phyloP scores from a whole-genome alignment of 2,888 invertebrate species.

The Eledone cirrhosa region DNA sequence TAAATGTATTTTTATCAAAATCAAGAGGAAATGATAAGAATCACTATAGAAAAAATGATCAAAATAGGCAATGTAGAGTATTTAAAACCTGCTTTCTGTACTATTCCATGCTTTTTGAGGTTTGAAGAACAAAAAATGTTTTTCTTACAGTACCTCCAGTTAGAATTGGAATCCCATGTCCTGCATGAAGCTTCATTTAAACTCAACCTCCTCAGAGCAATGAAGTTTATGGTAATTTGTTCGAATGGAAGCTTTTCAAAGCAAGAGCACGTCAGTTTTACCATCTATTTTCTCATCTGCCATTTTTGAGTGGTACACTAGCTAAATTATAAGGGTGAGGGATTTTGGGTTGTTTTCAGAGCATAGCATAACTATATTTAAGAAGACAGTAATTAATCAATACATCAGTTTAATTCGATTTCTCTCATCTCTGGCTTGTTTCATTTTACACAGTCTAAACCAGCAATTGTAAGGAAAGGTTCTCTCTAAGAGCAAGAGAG shows the following conservation, averaged over 20 bases:
- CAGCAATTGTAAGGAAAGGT: too few species aligned
- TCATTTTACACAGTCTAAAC: too few species aligned
- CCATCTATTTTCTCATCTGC: conserved; percentile 18
- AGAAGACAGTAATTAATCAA: too few species aligned
- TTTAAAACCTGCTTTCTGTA: conserved; percentile 26
- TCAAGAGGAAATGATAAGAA: too few species aligned
- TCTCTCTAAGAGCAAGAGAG: too few species aligned
- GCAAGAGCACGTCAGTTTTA: conserved; percentile 28
- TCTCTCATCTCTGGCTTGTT: too few species aligned
- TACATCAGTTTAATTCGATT: too few species aligned
- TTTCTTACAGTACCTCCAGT: conserved; percentile 28
- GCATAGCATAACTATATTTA: too few species aligned
- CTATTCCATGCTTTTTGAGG: conserved; percentile 25
- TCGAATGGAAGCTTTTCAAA: conserved; percentile 22
- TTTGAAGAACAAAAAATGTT: conserved; percentile 28
- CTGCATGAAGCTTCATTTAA: conserved; percentile 25
- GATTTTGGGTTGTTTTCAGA: neutral
- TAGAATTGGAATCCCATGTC: conserved; percentile 27
- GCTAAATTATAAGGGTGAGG: conserved; percentile 2
- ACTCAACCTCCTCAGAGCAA: conserved; percentile 26
- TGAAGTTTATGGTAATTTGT: conserved; percentile 29
- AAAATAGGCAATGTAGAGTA: conserved; percentile 22
- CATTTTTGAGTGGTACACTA: conserved; percentile 23
- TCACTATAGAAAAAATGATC: neutral
- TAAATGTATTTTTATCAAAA: neutral